Evolutionary conservation across 2,888 invertebrate species (phyloP).

Genomic region (Pandemis heparana): DNA sequence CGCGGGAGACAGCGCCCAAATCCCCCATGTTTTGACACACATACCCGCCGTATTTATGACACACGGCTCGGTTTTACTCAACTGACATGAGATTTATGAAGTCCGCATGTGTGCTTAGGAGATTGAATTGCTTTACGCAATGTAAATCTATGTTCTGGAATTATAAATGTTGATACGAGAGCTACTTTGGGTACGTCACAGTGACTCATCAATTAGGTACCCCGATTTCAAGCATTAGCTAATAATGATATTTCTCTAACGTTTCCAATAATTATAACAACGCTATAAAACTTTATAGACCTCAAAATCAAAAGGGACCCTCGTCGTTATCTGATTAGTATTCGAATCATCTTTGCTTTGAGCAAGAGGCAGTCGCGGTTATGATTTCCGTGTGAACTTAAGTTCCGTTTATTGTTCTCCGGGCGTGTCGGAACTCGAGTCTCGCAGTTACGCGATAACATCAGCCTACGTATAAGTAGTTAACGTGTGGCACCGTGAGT

Average conservation of each 20-base stretch:
- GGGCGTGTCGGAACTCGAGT: conserved; percentile 36
- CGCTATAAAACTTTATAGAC: neutral
- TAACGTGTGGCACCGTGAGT: conserved; percentile 70
- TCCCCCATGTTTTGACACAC: conserved; percentile 84
- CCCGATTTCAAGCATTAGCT: neutral
- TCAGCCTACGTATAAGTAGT: conserved; percentile 58
- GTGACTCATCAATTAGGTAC: neutral
- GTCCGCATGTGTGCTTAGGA: conserved; percentile 79
- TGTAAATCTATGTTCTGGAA: conserved; percentile 58
- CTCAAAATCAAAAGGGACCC: neutral
- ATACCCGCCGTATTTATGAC: conserved; percentile 79
- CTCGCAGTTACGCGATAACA: conserved; percentile 54
- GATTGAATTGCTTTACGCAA: conserved; percentile 75
- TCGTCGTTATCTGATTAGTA: conserved; percentile 44
- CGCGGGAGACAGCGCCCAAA: conserved; percentile 70
- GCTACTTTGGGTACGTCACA: neutral
- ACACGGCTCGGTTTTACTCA: conserved; percentile 70
- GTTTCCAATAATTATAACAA: neutral
- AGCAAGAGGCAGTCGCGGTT: conserved; percentile 30
- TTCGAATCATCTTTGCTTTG: conserved; percentile 25
- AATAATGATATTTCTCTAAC: neutral
- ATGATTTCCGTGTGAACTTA: conserved; percentile 33
- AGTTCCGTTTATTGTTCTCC: conserved; percentile 43
- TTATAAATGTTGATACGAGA: conserved; percentile 51
- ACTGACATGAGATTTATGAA: conserved; percentile 82